Conservation (phyloP, 2,797 vertebrate species). For the Mionectes olivaceus region DNA sequence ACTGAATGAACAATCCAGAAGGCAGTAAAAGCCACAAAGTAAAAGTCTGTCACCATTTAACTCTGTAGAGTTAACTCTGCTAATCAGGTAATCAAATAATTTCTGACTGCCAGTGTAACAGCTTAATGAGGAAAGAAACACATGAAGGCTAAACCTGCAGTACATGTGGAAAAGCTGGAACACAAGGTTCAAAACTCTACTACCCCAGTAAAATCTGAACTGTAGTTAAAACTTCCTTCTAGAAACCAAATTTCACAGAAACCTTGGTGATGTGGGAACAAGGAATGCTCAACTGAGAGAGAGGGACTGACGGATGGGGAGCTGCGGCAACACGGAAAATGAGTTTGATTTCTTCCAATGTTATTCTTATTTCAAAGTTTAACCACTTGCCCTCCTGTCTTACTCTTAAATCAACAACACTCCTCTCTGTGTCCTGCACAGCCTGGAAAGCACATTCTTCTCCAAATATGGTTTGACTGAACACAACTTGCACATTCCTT, state of each 20-base stretch:
- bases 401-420: not conserved
- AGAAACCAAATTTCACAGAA: not conserved
- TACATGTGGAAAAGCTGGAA: not conserved
- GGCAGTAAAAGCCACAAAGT: not conserved
- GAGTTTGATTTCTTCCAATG: not conserved
- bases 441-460: not conserved
- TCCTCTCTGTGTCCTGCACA: not conserved
- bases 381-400: not conserved
- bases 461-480: slow-evolving; percentile 42
- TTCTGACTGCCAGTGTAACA: not conserved
- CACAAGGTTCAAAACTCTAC: not conserved
- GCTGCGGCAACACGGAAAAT: not conserved
- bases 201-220: not conserved
- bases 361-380: not conserved
- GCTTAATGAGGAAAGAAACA: not conserved
- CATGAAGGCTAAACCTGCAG: not conserved
- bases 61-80: not conserved
- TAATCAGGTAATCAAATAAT: not conserved
- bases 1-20: not conserved
- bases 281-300: not conserved
- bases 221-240: not conserved
- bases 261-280: not conserved
- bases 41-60: not conserved
- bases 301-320: not conserved
- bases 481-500: not conserved